Evolutionary conservation across 1,140 invertebrate species (phyloP).

Genomic region (Tachypleus tridentatus): DNA sequence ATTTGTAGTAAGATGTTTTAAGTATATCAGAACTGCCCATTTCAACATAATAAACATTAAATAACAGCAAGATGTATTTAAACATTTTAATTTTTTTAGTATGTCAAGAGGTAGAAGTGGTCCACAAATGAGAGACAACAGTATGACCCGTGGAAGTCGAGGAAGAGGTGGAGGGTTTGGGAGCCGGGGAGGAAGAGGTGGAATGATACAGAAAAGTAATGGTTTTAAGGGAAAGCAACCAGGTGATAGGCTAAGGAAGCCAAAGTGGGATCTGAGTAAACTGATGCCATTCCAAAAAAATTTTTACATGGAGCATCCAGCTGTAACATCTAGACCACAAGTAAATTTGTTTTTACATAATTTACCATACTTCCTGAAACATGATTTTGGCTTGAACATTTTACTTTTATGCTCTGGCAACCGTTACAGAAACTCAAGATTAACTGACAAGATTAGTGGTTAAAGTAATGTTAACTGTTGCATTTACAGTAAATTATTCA

Average conservation of each 20-base stretch:
- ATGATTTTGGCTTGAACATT: too few relatives aligned
- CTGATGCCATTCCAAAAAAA: slow-evolving; percentile 79
- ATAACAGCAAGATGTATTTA: too few relatives aligned
- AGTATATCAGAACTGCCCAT: too few relatives aligned
- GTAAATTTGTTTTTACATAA: too few relatives aligned
- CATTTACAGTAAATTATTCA: too few relatives aligned
- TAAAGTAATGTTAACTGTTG: too few relatives aligned
- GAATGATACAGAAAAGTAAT: slow-evolving; percentile 1
- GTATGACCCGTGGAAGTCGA: slow-evolving; percentile 29
- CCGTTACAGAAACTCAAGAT: too few relatives aligned
- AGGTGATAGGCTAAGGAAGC: slow-evolving; percentile 64
- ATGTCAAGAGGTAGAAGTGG: not conserved
- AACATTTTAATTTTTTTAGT: not conserved
- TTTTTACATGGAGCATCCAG: slow-evolving; percentile 67
- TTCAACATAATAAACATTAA: too few relatives aligned
- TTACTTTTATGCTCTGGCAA: too few relatives aligned
- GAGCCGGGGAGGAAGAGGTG: slow-evolving; percentile 27
- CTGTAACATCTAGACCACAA: slow-evolving; percentile 9
- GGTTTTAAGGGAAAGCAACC: slow-evolving; percentile 38
- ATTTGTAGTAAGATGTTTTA: too few relatives aligned
- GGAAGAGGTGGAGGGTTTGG: slow-evolving; percentile 37
- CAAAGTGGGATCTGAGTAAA: slow-evolving; percentile 66
- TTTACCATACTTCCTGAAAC: too few relatives aligned
- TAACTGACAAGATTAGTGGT: too few relatives aligned
- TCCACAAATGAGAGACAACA: not conserved